These are phyloP conservation scores for Poeciliopsis prolifica DNA, from an alignment of 2,113 vertebrate genomes.

Conservation along the genomic window DNA sequence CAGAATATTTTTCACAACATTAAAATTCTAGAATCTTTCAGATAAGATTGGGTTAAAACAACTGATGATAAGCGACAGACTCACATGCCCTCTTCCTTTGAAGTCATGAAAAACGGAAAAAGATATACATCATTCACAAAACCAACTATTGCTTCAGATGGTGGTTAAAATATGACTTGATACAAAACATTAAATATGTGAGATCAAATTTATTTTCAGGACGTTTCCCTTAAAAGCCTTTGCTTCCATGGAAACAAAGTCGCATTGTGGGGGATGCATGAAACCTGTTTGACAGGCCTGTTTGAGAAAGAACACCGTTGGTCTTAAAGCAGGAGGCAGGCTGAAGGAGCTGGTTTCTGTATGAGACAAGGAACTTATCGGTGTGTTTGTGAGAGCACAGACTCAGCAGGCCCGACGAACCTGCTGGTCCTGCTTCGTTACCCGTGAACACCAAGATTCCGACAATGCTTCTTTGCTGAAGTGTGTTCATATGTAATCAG, in stretches of 20 bases:
- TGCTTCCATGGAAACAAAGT: not conserved
- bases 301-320: not conserved
- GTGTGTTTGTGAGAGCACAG: not conserved
- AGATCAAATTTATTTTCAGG: constrained; percentile 5
- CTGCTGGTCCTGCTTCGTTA: constrained; percentile 60
- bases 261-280: not conserved
- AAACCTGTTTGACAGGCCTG: constrained; percentile 39
- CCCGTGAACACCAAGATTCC: constrained; percentile 26
- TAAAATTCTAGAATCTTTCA: constrained; percentile 1
- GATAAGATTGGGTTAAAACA: constrained; percentile 30
- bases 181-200: not conserved
- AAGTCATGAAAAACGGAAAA: not conserved
- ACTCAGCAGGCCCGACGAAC: constrained; percentile 45
- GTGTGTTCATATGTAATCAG: not conserved
- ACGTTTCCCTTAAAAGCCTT: constrained; percentile 13
- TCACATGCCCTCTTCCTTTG: constrained; percentile 3
- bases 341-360: constrained; percentile 16
- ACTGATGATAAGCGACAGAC: constrained; percentile 17
- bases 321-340: constrained; percentile 39
- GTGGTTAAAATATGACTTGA: not conserved
- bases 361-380: not conserved
- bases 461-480: constrained; percentile 5
- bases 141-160: not conserved
- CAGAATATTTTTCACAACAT: not conserved
- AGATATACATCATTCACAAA: not conserved